Evolutionary conservation across 2,888 invertebrate species (phyloP), one percentile per base, ranked within the genome.

Genomic region (Cosmopolites sordidus): DNA sequence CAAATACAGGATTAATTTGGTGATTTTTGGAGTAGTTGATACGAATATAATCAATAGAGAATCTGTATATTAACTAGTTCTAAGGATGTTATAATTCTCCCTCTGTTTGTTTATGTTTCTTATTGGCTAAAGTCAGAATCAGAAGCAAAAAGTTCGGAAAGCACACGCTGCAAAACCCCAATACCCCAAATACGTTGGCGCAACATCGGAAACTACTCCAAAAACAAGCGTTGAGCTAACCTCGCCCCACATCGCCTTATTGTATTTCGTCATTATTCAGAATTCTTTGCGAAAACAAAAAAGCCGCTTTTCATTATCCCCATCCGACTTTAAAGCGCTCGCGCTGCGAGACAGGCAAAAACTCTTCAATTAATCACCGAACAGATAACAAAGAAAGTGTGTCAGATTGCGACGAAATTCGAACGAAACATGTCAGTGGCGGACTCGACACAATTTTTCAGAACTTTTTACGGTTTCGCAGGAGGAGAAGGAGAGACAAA

Each of bases 351-450:
- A 33, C 47, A 37, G 50, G 50, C 54, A 54, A 54, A 54, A 54
- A 54, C 47, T 50, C 50, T 43, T 43, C 54, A 54, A 54, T 54
- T 54, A 54, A 54, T 54, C 54, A 54, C 50, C 47, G 46, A 44
- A 54, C 40, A 47, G 54, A 54, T 54, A 54, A 54, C 54, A 54
- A 54, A 54, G 54, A 54, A 54, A 54, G 44, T 54, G 54, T 54
- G 54, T 54, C 54, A 54, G 54, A 54, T 54, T 54, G 49, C 45
- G 43, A 49, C 38, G 49, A 49, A 54, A 49, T 49, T 49, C 43
- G 45, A 48, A 45, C 37, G 39, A 33, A 50, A 29, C 29, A 39
- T 27, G 14, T 18, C 50, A 50, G 50, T 38, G 16, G 37, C 43
- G 16, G 51, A 50, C 2, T 70, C 22, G 22, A 22, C 22, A 22